These are phyloP conservation scores for Embiotoca jacksoni DNA, from an alignment of 2,113 vertebrate species.

Conservation along the genomic window DNA sequence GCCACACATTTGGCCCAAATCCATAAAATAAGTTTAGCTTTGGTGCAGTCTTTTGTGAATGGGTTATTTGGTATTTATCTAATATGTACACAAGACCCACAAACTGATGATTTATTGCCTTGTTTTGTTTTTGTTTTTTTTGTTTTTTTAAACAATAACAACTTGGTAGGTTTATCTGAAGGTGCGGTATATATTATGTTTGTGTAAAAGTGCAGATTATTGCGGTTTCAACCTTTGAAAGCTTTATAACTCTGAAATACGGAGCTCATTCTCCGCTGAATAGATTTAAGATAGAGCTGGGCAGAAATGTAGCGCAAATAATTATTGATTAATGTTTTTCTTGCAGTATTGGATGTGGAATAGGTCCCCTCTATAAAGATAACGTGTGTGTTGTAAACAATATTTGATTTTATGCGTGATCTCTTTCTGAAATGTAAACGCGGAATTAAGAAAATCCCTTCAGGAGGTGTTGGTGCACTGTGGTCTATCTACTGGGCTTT, in stretches of 20 bases:
- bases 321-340: conserved; percentile 39
- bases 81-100: conserved; percentile 19
- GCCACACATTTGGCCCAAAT: conserved; percentile 41
- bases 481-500: conserved; percentile 25
- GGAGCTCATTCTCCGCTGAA: conserved; percentile 25
- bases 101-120: conserved; percentile 32
- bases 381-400: conserved; percentile 3
- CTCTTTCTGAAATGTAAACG: background rate
- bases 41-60: conserved; percentile 33
- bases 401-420: conserved; percentile 2
- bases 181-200: conserved; percentile 4
- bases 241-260: conserved; percentile 45
- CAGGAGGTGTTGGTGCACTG: conserved; percentile 8
- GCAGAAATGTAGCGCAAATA: conserved; percentile 34
- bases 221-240: conserved; percentile 42
- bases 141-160: conserved; percentile 40
- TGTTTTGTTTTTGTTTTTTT: conserved; percentile 15
- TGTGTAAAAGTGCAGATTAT: conserved; percentile 36
- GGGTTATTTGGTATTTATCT: conserved; percentile 52
- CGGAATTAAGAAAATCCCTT: background rate
- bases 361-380: background rate
- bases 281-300: conserved; percentile 19
- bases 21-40: conserved; percentile 43
- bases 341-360: conserved; percentile 5
- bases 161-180: conserved; percentile 23